Evolutionary conservation across 2,888 invertebrate genomes (phyloP), one percentile per base, ranked within the genome.

Genomic region (Drosophila borealis): DNA sequence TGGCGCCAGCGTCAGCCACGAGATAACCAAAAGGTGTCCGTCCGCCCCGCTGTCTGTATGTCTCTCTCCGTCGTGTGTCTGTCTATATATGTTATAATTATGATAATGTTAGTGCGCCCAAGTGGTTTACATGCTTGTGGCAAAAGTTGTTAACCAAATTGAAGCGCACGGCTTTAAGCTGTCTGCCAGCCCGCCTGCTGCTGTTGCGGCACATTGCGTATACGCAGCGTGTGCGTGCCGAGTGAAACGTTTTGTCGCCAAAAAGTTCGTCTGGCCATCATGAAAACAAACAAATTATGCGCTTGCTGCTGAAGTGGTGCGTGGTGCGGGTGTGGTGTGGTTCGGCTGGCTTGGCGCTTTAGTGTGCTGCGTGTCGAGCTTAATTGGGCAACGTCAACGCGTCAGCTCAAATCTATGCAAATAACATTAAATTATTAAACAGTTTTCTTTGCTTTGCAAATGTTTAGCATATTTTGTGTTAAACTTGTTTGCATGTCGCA

Each of bases 401-500:
- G 57, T 50, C 68, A 55, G 67, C 78, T 78, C 67, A 80, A 84
- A 81, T 82, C 82, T 82, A 81, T 83, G 84, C 80, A 84, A 82
- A 81, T 84, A 70, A 85, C 80, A 84, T 85, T 84, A 85, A 84
- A 83, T 84, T 84, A 78, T 84, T 73, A 84, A 84, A 81, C 78
- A 74, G 81, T 78, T 81, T 85, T 81, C 73, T 70, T 78, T 65
- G 57, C 51, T 45, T 68, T 39, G 66, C 67, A 67, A 75, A 78
- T 81, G 66, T 78, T 82, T 82, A 80, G 82, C 81, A 82, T 86
- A 81, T 78, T 88, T 81, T 80, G 80, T 72, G 85, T 74, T 73
- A 80, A 87, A 84, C 84, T 77, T 88, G 86, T 89, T 88, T 86
- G 88, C 89, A 78, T 88, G 88, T 80, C 88, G 81, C 88, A 88